Base-by-base conservation (phyloP, 1,140 invertebrate species). In the Hormaphis cornu region DNA sequence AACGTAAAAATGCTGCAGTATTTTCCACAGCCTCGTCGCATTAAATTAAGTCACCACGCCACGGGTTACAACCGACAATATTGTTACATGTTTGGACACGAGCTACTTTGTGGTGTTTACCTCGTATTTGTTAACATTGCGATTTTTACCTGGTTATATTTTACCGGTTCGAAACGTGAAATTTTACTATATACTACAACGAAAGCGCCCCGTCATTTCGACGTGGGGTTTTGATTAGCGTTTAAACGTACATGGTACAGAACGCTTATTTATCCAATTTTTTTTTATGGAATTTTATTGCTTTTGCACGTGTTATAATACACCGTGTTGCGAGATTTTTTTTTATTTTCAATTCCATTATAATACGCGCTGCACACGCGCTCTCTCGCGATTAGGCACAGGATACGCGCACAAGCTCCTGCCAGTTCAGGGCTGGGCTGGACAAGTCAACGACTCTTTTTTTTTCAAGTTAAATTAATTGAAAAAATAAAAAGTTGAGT, bases 281-380 rank as follows among this genome's bases (percentile, higher is more conserved):
- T 30, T 35, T 61, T 61, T n/a, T 14, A 6, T n/a, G n/a, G 24
- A 18, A 42, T 42, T 61, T 61, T 61, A 61, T 61, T 28, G 58
- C n/a, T 61, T 42, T 61, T 46, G 40, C 46, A 61, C 58, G 46
- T 61, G 58, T 28, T n/a, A n/a, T n/a, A n/a, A n/a, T n/a, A n/a
- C n/a, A n/a, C n/a, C n/a, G n/a, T n/a, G n/a, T n/a, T n/a, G n/a
- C n/a, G n/a, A n/a, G n/a, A n/a, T n/a, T n/a, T 24, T 44, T 44
- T 61, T 61, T 61, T 26, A 44, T 61, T 61, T 61, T 61, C 24
- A 1, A 44, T 8, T 59, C 0, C 1, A 28, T 44, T 44, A 61
- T 59, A n/a, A n/a, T n/a, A n/a, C n/a, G n/a, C n/a, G n/a, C 56
- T 8, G 20, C 33, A 33, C 1, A 14, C 50, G 8, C 44, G 22